Base-by-base conservation (phyloP, 2,888 invertebrate species). In the Cartodere bifasciata region DNA sequence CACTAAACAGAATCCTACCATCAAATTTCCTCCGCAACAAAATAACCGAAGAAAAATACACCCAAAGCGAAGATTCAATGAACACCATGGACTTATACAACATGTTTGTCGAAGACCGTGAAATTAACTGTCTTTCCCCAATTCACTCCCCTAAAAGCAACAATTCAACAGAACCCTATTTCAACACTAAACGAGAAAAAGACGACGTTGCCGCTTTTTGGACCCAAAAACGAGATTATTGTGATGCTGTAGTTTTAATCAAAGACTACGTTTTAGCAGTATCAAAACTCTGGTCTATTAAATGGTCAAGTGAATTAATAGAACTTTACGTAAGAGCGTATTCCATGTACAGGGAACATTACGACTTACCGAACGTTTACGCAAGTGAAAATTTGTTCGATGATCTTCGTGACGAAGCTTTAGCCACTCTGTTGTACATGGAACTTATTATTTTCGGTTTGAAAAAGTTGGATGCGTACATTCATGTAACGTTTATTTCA, bases 1-100 rank as follows among this genome's bases (percentile, higher is more conserved):
- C 70, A 2, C 56, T 83, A 11, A 66, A 72, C 35, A 63, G 70
- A 53, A 68, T 81, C 54, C 70, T 82, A 16, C 80, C 82, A 1
- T 53, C 58, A 13, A 58, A 62, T 41, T 60, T 79, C 40, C 53
- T 70, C 57, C 57, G 58, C 11, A 56, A 47, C 26, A 46, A 48
- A 65, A 60, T 48, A 63, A 53, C 52, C 62, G 52, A 53, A 60
- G 55, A 52, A 55, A 37, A 56, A 60, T 53, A 47, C n/a, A 40
- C 28, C 25, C 32, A 32, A 9, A 37, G 37, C 13, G 74, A 74
- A 35, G 67, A 68, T 40, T 74, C 75, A 1, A 67, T 72, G 52
- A 72, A 73, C 39, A 68, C 69, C 9, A 64, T 69, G 61, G 72
- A 77, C 42, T 50, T 75, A 30, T 71, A 69, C 32, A 70, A 72